Conservation (phyloP, 2,888 invertebrate species). For the Ferdinandea cuprea region DNA sequence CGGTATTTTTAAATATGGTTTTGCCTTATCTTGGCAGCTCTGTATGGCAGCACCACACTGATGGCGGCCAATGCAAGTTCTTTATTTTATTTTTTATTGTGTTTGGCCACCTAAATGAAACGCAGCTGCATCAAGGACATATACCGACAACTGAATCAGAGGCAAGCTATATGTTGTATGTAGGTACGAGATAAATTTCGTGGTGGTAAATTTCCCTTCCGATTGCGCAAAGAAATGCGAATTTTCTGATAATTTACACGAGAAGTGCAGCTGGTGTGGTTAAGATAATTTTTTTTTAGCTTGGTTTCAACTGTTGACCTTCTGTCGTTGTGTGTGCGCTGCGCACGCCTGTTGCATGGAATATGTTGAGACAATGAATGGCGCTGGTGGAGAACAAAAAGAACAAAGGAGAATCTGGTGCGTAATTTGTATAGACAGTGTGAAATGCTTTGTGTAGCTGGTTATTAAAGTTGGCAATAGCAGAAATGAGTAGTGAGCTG, state of each 20-base stretch:
- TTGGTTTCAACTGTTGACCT: slow-evolving; percentile 58
- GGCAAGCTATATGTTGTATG: neutral
- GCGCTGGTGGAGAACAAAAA: neutral
- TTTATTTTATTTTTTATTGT: neutral
- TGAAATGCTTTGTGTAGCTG: slow-evolving; percentile 64
- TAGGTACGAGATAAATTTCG: slow-evolving; percentile 13
- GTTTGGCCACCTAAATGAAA: slow-evolving; percentile 24
- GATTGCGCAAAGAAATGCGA: slow-evolving; percentile 70
- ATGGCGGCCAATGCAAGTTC: neutral
- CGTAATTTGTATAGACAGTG: slow-evolving; percentile 65
- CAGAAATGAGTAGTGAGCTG: slow-evolving; percentile 1
- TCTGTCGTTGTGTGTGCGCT: slow-evolving; percentile 34
- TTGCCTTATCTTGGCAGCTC: slow-evolving; percentile 16
- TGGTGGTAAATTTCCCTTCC: slow-evolving; percentile 41
- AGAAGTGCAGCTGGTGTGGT: slow-evolving; percentile 56
- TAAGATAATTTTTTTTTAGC: slow-evolving; percentile 26
- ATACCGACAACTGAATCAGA: neutral
- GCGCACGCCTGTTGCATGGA: slow-evolving; percentile 39
- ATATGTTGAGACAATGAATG: slow-evolving; percentile 8
- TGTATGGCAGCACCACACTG: slow-evolving; percentile 11
- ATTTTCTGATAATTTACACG: slow-evolving; percentile 64
- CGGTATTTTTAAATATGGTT: slow-evolving; percentile 4
- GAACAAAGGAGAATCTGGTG: slow-evolving; percentile 46
- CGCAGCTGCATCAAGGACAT: slow-evolving; percentile 66
- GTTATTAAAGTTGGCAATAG: slow-evolving; percentile 27